Base-by-base conservation (phyloP, 2,888 invertebrate genomes). In the Acanthosoma haemorrhoidale region DNA sequence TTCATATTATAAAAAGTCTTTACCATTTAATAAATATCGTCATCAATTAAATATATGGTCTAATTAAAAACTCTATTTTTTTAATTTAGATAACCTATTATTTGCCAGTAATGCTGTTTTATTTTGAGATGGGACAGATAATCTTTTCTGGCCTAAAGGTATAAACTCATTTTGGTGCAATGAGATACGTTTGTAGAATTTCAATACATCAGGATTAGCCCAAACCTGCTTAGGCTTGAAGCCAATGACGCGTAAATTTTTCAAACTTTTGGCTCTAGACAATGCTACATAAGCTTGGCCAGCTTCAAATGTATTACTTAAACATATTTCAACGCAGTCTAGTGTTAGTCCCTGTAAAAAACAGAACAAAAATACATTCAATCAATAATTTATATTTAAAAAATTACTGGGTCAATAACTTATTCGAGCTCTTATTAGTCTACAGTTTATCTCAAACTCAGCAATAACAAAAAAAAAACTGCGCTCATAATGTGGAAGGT, bases 271-370 rank as follows among this genome's bases (percentile, higher is more conserved):
- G 9, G 96, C 96, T 74, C 97, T 84, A 13, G 96, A 96, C 8
- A 97, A 80, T 0, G 96, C 97, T 0, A 97, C 96, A 81, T 97
- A 97, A 0, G 96, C 94, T 81, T 97, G 96, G 0, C 97, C 97
- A 36, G 93, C 90, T 82, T 96, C 96, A 82, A 97, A 97, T 77
- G 91, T 87, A 21, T 74, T 73, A 0, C 88, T 86, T 63, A 96
- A 80, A 5, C 94, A 92, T 89, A 96, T 94, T 82, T 96, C 96
- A 0, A 96, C 95, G 82, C 95, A 95, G 78, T 96, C 96, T 74
- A 96, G 82, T 0, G 96, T 96, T 77, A 96, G 84, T 2, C 96
- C 96, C 84, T 96, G 91, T n/a, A 77, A 78, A 63, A 57, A 43
- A 72, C 69, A 73, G 36, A 63, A 18, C 2, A 63, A 34, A 18